These are phyloP conservation scores for Micrastur ruficollis DNA, from an alignment of 2,797 vertebrate genomes.

Conservation along the genomic window DNA sequence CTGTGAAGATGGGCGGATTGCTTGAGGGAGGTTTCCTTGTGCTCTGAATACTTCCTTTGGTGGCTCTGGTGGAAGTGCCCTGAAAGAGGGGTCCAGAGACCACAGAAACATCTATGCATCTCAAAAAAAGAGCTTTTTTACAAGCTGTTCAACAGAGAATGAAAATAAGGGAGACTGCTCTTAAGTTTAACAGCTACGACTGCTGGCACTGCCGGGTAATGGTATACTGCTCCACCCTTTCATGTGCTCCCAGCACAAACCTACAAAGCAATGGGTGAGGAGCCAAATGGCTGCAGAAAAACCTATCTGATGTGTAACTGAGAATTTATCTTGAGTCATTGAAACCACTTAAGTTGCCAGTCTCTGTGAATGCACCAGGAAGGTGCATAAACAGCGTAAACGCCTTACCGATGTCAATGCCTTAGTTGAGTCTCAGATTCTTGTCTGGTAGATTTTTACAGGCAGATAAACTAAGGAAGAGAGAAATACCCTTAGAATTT, in stretches of 20 bases:
- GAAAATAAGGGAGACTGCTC: neutral
- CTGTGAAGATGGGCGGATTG: neutral
- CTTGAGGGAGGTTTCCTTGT: neutral
- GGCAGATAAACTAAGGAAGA: neutral
- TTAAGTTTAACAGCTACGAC: fast-evolving
- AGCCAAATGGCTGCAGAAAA: neutral
- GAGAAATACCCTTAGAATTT: neutral
- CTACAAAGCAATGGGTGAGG: neutral
- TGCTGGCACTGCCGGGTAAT: neutral
- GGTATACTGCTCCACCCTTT: neutral
- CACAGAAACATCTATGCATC: neutral
- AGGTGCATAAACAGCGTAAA: neutral
- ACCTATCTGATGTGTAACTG: no score
- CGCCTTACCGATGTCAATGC: neutral
- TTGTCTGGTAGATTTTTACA: neutral
- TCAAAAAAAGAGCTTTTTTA: neutral
- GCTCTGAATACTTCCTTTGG: neutral
- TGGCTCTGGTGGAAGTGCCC: neutral
- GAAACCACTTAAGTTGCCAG: neutral
- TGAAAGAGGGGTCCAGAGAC: neutral
- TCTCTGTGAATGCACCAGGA: neutral
- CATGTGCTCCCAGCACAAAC: neutral
- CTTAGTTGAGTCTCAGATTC: neutral
- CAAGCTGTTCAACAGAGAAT: neutral
- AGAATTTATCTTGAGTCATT: neutral